phyloP scores from a whole-genome alignment of 2,888 invertebrate genomes.

The Nebria brevicollis region DNA sequence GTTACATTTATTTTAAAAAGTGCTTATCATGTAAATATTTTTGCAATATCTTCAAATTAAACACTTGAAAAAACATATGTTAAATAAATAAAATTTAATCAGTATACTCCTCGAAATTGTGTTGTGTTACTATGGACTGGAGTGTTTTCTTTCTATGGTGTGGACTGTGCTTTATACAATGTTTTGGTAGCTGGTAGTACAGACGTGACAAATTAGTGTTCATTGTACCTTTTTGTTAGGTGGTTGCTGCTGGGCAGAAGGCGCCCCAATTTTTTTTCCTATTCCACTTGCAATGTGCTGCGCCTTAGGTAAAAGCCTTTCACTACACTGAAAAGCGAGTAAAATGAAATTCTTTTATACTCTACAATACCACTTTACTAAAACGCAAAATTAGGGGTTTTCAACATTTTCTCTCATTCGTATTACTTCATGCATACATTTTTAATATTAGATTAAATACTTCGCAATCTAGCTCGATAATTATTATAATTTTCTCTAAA shows the following conservation, averaged over 20 bases:
- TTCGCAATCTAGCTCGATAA: too few relatives aligned
- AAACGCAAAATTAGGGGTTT: not conserved
- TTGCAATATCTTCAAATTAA: not conserved
- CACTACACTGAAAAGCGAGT: not conserved
- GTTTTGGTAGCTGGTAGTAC: not conserved
- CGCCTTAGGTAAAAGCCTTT: not conserved
- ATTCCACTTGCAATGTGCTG: not conserved
- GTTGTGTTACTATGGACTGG: not conserved
- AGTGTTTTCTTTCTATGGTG: not conserved
- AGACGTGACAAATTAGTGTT: not conserved
- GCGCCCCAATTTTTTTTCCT: not conserved
- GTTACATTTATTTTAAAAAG: too few relatives aligned
- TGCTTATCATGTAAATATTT: not conserved
- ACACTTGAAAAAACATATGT: not conserved
- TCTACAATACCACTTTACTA: not conserved
- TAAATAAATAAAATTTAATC: not conserved
- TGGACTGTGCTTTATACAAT: not conserved
- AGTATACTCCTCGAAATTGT: not conserved
- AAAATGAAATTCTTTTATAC: not conserved
- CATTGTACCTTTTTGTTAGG: slow-evolving; percentile 1
- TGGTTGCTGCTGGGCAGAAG: not conserved
- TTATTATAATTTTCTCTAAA: too few relatives aligned
- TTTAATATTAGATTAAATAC: too few relatives aligned
- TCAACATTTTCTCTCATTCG: not conserved
- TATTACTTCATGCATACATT: not conserved